Base-by-base conservation (phyloP, 2,888 invertebrate genomes). In the Melieria omissa region DNA sequence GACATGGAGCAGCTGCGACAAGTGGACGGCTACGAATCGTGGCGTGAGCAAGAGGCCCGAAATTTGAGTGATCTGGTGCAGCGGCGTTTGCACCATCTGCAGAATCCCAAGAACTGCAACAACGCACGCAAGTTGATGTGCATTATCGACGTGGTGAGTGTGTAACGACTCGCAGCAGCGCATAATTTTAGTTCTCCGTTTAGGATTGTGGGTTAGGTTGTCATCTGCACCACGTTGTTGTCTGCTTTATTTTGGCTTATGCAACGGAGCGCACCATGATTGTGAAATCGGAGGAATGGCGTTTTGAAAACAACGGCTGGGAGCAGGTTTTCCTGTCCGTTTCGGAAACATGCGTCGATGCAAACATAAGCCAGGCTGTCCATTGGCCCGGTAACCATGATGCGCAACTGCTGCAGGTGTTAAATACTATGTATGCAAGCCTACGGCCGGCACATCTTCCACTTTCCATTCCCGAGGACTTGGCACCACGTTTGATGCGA, bases 141-240 rank as follows among this genome's bases (percentile, higher is more conserved):
- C 87, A 96, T 94, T 87, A 88, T 99, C 70, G 99, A 99, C 88
- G 99, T 99, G 90, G 93, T 93, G 79, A 80, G 81, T 78, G 64
- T 4, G 9, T 14, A 8, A 4, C 29, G 41, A 47, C 42, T 58
- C 12, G n/a, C 4, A 6, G 7, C 6, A 6, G 54, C 46, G 45
- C 6, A 29, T 29, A 29, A 29, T 29, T 29, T 64, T 49, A 14
- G 7, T 49, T 47, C 42, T 14, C 49, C n/a, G 6, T 71, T 42
- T 84, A 93, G 93, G 98, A 98, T 65, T 99, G 99, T 88, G 99
- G 99, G 12, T 99, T 97, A 88, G 99, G 99, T 10, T 99, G 99
- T 84, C 99, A 99, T 88, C 88, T 99, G 16, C 99, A 99, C 88
- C 99, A 99, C 87, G 94, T 95, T 67, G 95, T 95, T 10, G 99